Evolutionary conservation across 2,888 invertebrate genomes (phyloP).

Genomic region (Acronicta psi): DNA sequence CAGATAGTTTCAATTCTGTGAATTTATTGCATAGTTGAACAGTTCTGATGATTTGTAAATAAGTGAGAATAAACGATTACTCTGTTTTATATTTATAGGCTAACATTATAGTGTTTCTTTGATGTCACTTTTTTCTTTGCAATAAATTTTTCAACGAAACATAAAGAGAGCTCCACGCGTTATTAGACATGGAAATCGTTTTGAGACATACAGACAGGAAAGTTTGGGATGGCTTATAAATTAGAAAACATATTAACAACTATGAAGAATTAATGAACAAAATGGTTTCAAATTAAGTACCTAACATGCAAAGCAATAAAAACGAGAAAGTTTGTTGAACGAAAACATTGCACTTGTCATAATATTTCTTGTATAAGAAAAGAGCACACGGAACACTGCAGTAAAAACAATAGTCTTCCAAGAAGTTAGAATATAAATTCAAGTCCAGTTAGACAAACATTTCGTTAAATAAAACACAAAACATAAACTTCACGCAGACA

Average conservation of each 20-base stretch:
- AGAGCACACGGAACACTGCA: constrained; percentile 15
- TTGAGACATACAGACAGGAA: constrained; percentile 62
- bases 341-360: constrained; percentile 32
- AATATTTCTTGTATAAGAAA: constrained; percentile 16
- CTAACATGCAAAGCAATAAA: constrained; percentile 9
- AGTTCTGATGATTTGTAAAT: constrained; percentile 59
- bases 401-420: constrained; percentile 31
- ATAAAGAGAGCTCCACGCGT: constrained; percentile 75
- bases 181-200: constrained; percentile 77
- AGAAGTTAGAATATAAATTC: constrained; percentile 31
- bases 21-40: constrained; percentile 53
- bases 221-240: constrained; percentile 2
- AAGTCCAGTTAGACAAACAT: constrained; percentile 37
- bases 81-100: constrained; percentile 65
- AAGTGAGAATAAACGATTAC: constrained; percentile 53
- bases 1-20: constrained; percentile 49
- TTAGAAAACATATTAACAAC: no score
- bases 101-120: constrained; percentile 74
- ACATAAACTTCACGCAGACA: constrained; percentile 38
- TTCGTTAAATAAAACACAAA: constrained; percentile 37
- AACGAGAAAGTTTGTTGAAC: neutral
- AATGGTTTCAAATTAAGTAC: no score
- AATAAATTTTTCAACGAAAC: constrained; percentile 79
- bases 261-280: neutral
- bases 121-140: constrained; percentile 82